Conservation (phyloP, 2,888 invertebrate genomes). For the Macrophya alboannulata region DNA sequence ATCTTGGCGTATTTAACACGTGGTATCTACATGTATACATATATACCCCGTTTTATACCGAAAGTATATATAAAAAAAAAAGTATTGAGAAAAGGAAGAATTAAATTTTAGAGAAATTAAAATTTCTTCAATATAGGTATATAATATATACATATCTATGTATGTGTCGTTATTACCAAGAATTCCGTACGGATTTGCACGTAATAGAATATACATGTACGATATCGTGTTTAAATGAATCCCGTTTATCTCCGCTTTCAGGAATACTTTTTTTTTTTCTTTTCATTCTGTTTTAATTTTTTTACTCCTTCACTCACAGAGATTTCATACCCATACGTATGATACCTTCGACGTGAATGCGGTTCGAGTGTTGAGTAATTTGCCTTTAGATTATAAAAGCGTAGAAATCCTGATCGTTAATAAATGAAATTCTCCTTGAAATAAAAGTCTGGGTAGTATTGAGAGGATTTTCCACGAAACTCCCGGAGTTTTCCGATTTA, state of each 20-base stretch:
- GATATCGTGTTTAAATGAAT: conserved; percentile 10
- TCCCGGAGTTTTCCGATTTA: background rate
- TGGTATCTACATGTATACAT: background rate
- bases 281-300: too few species aligned
- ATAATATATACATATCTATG: too few species aligned
- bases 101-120: background rate
- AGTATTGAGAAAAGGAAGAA: too few species aligned
- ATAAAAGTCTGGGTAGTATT: conserved; percentile 18
- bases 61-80: background rate
- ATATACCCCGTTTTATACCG: background rate
- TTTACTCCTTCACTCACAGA: too few species aligned
- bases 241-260: background rate
- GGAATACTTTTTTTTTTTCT: background rate
- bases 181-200: background rate
- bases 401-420: background rate
- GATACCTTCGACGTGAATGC: background rate
- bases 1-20: background rate
- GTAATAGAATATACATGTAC: background rate
- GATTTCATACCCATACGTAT: background rate
- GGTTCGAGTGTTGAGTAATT: background rate
- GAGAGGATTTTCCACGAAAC: background rate
- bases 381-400: conserved; percentile 20
- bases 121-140: background rate
- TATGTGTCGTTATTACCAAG: background rate
- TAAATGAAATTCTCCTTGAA: conserved; percentile 13